Evolutionary conservation across 2,888 invertebrate species (phyloP).

Genomic region (Cryptus viduatorius): DNA sequence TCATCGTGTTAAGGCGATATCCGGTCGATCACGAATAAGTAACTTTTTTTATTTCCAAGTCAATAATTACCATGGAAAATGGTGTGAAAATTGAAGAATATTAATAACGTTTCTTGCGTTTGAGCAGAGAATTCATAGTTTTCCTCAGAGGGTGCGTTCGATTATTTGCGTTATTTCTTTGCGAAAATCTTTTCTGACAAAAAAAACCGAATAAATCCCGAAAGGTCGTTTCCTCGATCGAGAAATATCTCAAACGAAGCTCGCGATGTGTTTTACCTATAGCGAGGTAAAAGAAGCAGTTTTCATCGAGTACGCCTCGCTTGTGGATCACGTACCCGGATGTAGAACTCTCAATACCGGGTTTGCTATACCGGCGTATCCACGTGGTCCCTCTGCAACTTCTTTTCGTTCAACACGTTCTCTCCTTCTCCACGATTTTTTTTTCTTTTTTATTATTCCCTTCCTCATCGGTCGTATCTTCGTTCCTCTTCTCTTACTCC

Average conservation of each 20-base stretch:
- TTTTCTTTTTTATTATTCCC: not conserved
- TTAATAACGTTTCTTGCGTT: too few species aligned
- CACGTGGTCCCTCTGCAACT: constrained; percentile 56
- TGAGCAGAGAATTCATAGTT: too few species aligned
- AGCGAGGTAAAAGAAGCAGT: not conserved
- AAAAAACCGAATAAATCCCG: not conserved
- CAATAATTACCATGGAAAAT: too few species aligned
- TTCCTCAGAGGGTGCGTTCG: too few species aligned
- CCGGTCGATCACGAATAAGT: too few species aligned
- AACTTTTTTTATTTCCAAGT: too few species aligned
- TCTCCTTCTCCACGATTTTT: constrained; percentile 19
- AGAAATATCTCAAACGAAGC: not conserved
- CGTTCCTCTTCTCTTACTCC: constrained; percentile 5
- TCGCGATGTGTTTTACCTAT: not conserved
- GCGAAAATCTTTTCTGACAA: too few species aligned
- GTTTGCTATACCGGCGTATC: constrained; percentile 56
- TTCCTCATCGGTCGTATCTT: constrained; percentile 17
- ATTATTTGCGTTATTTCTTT: too few species aligned
- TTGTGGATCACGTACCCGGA: constrained; percentile 68
- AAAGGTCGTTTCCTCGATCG: not conserved
- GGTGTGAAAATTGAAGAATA: too few species aligned
- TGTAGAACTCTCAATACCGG: constrained; percentile 49
- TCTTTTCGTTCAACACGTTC: constrained; percentile 35
- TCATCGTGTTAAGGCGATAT: too few species aligned
- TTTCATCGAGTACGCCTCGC: constrained; percentile 43